These are phyloP conservation scores for Peromyscus nudipes DNA, from an alignment of 2,797 vertebrate species.

Conservation along the genomic window DNA sequence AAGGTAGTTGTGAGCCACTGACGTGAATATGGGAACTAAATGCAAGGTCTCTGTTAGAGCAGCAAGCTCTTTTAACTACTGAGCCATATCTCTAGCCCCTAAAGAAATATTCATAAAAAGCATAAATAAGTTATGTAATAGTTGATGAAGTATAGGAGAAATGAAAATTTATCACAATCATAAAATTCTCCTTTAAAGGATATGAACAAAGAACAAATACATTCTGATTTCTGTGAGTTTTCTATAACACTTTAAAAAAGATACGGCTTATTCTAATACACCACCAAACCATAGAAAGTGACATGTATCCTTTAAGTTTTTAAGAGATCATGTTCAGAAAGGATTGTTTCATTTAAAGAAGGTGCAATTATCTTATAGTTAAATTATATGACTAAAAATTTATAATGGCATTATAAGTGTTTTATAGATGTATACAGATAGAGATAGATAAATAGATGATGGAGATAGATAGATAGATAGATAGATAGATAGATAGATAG, in stretches of 20 bases:
- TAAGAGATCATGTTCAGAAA: conserved; percentile 13
- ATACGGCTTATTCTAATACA: background rate
- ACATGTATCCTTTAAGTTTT: background rate
- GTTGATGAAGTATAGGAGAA: conserved; percentile 40
- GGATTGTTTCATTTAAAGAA: background rate
- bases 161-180: background rate
- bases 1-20: too few species aligned
- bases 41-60: background rate
- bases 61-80: background rate
- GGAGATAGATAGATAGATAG: background rate
- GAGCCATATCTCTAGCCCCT: background rate
- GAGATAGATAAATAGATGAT: background rate
- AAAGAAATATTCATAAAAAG: background rate
- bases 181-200: conserved; percentile 17
- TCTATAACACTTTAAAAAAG: background rate
- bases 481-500: background rate
- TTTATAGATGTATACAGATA: background rate
- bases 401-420: background rate
- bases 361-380: background rate
- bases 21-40: background rate
- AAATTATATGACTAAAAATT: background rate
- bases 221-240: conserved; percentile 31
- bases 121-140: background rate
- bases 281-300: background rate
- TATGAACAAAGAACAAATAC: background rate